Base-by-base conservation (phyloP, 30 jellyfish, hydroid and myxozoan species). In the Hydractinia symbiolongicarpus region DNA sequence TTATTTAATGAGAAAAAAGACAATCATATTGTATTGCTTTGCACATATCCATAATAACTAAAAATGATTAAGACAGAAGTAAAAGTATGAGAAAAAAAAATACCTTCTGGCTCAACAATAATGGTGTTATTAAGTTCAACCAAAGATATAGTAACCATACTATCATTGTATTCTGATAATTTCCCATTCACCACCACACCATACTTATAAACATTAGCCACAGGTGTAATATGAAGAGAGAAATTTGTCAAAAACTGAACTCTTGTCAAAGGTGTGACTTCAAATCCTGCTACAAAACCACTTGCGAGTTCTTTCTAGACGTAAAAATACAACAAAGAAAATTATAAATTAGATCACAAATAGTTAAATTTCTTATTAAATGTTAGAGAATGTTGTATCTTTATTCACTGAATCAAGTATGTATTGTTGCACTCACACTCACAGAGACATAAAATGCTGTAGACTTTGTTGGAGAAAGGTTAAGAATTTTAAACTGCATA, bases 81-180 rank as follows among this genome's bases (percentile, higher is more conserved):
- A 30, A 58, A 58, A 58, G 17, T 58, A 58, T 58, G 1, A 16
- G 15, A 13, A 58, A 13, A 58, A 11, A 3, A 64, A 6, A 4
- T 64, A 64, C 74, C 74, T 6, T 51, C 74, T n/a, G 74, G 74
- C 40, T 64, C 74, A 64, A 64, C 40, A 13, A 44, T 64, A 2
- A 64, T 44, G 1, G 52, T 64, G 74, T 64, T 64, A 44, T n/a
- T 51, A 6, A 64, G 52, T 6, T 64, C 1, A 13, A 51, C 74
- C 9, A 64, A 64, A 6, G 9, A n/a, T 64, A 64, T 6, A 13
- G 6, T 64, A 13, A 51, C 52, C 40, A n/a, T 44, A 51, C 16
- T 64, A 7, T 44, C 40, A 13, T 64, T 13, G 40, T 44, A 7
- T 13, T 7, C 9, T 13, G 7, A 51, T 64, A 64, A 64, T 51